Evolutionary conservation across 2,113 vertebrate species (phyloP), one percentile per base, ranked within the genome.

Genomic region (Falco punctatus): DNA sequence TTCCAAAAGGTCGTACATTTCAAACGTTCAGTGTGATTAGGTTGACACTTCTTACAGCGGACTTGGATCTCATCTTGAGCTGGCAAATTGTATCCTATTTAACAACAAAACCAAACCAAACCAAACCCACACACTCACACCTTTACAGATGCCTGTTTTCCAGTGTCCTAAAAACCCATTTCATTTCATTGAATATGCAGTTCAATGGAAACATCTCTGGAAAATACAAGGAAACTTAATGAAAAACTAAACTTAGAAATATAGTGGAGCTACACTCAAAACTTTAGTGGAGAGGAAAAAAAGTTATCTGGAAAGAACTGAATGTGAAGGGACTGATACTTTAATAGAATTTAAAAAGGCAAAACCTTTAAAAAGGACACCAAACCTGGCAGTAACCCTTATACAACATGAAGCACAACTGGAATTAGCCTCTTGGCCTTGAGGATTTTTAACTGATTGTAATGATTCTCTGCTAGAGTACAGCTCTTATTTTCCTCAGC

Each of bases 151-250:
- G 40, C 49, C 75, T 90, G 57, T 59, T 84, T 91, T 61, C 61
- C 48, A 64, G 24, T 72, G 66, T 72, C 92, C 81, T 94, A 82
- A 89, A 94, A 87, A 92, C 33, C 52, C 44, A 82, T 82, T 91
- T 91, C 59, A 91, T 86, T 94, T 81, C 55, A 79, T 26, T 57
- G 62, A 91, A 72, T 69, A 64, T 10, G 8, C 40, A 80, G 22
- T 57, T 26, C 24, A 61, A 81, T 58, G 33, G 57, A 88, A 96
- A 72, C 5, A 19, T 65, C 62, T 85, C 30, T 38, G 61, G 15
- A 65, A 93, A 88, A 75, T 26, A 13, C 6, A 69, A 35, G 38
- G 24, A 69, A 79, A 79, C 9, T 26, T 49, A 35, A 35, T 17
- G 35, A 24, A 88, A 83, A 83, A 28, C 7, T 55, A 38, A 70